phyloP scores from a whole-genome alignment of 2,888 invertebrate species.

The Amblyjoppa fuscipennis region DNA sequence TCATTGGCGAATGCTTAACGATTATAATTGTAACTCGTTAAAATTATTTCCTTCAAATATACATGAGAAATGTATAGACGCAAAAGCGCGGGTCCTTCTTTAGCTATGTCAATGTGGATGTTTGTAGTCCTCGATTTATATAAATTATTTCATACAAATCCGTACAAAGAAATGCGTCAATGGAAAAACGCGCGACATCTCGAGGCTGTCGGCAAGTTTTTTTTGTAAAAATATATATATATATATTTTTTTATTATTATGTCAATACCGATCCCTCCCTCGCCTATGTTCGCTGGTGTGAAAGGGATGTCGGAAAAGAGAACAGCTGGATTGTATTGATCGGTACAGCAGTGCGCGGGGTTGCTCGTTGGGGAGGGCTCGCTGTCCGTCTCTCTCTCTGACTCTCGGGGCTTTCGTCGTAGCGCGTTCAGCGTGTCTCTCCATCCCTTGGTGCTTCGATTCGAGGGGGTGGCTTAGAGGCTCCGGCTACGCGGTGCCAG shows the following conservation, averaged over 20 bases:
- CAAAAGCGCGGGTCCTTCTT: constrained; percentile 10
- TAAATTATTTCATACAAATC: background rate
- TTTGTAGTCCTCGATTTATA: background rate
- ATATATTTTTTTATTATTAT: background rate
- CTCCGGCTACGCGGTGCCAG: constrained; percentile 62
- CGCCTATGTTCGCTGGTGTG: constrained; percentile 53
- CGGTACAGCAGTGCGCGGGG: constrained; percentile 73
- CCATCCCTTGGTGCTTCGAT: constrained; percentile 59
- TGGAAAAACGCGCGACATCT: background rate
- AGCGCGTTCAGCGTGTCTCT: constrained; percentile 59
- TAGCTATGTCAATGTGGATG: background rate
- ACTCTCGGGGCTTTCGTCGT: constrained; percentile 54
- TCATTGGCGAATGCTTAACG: background rate
- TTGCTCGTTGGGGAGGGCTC: constrained; percentile 76
- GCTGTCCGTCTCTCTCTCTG: constrained; percentile 52
- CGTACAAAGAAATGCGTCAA: background rate
- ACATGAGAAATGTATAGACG: background rate
- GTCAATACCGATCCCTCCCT: constrained; percentile 36
- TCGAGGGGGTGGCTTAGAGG: constrained; percentile 61
- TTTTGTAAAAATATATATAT: background rate
- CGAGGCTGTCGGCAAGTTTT: background rate
- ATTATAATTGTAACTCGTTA: background rate
- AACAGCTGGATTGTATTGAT: constrained; percentile 84
- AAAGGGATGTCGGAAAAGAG: constrained; percentile 81
- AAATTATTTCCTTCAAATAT: background rate